Base-by-base conservation (phyloP, 2,888 invertebrate species). In the Cryptops parisi region DNA sequence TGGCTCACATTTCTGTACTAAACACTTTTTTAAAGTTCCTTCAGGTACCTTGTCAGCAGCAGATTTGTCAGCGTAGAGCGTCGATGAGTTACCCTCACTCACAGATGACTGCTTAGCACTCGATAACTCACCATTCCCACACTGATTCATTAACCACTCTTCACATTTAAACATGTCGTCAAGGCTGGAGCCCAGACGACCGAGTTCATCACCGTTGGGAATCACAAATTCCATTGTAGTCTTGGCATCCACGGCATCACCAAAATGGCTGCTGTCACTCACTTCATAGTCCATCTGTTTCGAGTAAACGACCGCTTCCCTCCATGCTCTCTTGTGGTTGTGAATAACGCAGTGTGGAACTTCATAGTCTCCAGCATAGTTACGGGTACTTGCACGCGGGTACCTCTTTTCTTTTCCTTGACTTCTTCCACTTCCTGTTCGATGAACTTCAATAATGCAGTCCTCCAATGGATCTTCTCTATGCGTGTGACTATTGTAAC, bases 131-230 rank as follows among this genome's bases (percentile, higher is more conserved):
- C 23, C 43, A 17, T 15, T 43, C 2, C 44, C 51, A 21, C 51
- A 51, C 26, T 51, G 51, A 41, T 51, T 51, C 51, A 51, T 51
- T 23, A 51, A 41, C 51, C 51, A 51, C 26, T 43, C 51, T 24
- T 51, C 51, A 25, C 51, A 51, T 19, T 51, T 51, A 12, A 51
- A 33, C 51, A 51, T 51, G 19, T 51, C 51, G 19, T 51, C 51
- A 15, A 51, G 21, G 43, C 51, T 51, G 21, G 51, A 51, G 5
- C 51, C 51, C 19, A 51, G 25, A 3, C 44, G 41, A 12, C 44
- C 51, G n/a, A 51, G 25, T 43, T 51, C 51, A 41, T 51, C 51
- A 41, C 51, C 51, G 21, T 51, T 51, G 2, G 44, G 51, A 22
- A 33, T 38, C 17, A 25, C 44, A 24, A 27, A 49, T 5, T 49